These are phyloP conservation scores for Chelonoidis abingdonii DNA, from an alignment of 2,113 vertebrate genomes.

Conservation along the genomic window DNA sequence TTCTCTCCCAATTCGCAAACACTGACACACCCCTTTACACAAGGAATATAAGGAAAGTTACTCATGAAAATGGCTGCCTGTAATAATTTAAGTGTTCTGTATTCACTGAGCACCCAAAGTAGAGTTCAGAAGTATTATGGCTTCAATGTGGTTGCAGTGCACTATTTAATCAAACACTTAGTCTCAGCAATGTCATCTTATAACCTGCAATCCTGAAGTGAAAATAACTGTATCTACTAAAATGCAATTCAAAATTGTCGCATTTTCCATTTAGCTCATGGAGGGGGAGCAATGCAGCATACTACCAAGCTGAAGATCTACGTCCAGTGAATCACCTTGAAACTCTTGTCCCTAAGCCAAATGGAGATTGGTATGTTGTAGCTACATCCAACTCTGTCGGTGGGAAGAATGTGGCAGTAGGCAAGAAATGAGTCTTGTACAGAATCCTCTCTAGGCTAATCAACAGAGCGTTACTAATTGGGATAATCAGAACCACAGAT, in stretches of 20 bases:
- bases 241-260: slow-evolving; percentile 13
- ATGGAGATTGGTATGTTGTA: accelerated
- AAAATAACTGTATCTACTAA: slow-evolving; percentile 14
- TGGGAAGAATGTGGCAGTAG: background rate
- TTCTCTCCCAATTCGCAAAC: background rate
- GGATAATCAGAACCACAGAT: background rate
- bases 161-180: slow-evolving; percentile 14
- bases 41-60: background rate
- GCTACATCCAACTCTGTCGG: background rate
- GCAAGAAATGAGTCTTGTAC: background rate
- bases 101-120: background rate
- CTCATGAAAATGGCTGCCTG: background rate
- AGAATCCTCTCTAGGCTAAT: background rate
- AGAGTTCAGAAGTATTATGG: background rate
- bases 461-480: background rate
- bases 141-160: background rate
- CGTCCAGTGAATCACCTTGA: background rate
- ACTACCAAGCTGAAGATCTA: background rate
- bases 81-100: background rate
- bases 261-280: background rate
- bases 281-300: background rate
- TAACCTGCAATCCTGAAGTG: background rate
- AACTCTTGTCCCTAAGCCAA: background rate
- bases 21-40: background rate
- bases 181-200: background rate